Evolutionary conservation across 2,888 invertebrate species (phyloP).

Genomic region (Eueremaeus valkanovi): DNA sequence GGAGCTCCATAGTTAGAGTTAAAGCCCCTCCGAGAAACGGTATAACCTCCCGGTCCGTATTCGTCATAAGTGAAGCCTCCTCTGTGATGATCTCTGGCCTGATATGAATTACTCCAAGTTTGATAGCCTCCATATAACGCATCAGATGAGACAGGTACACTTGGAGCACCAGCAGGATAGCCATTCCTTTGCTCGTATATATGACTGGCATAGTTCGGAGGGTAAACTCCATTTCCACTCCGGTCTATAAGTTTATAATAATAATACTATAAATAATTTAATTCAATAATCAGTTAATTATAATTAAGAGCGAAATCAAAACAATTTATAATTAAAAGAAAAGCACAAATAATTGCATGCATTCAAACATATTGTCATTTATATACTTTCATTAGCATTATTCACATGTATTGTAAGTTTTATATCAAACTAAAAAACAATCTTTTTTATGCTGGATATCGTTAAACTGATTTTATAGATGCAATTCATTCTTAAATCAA

Average conservation of each 20-base stretch:
- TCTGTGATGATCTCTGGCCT: constrained; percentile 40
- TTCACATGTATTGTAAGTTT: no score
- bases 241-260: background rate
- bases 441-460: no score
- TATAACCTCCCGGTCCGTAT: constrained; percentile 30
- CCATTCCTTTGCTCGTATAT: constrained; percentile 13
- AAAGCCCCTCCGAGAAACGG: constrained; percentile 3
- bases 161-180: constrained; percentile 17
- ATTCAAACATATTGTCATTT: no score
- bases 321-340: no score
- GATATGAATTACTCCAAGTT: constrained; percentile 13
- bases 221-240: constrained; percentile 1
- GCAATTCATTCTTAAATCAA: no score
- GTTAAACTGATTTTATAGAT: no score
- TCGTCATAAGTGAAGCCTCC: constrained; percentile 38
- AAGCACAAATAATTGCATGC: no score
- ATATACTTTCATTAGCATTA: no score
- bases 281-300: background rate
- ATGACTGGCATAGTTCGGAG: constrained; percentile 16
- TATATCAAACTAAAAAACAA: no score
- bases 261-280: background rate
- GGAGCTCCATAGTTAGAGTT: background rate
- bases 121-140: constrained; percentile 1
- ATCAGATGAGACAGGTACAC: background rate
- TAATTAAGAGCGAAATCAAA: no score